Evolutionary conservation across 2,113 vertebrate genomes (phyloP), one percentile per base, ranked within the genome.

Genomic region (Cariama cristata): DNA sequence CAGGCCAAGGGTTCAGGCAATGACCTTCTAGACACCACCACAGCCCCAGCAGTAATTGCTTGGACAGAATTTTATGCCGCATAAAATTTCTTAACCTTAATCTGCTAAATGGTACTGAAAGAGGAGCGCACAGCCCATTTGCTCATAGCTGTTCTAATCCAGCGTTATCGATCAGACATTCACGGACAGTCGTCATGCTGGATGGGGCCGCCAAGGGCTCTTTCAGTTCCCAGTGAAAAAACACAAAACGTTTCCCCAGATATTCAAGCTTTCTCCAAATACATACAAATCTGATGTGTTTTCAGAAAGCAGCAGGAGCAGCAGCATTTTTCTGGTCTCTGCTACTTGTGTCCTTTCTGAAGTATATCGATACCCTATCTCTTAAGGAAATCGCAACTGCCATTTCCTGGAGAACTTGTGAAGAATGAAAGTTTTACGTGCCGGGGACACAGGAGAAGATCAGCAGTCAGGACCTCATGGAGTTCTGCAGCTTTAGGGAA

Each of bases 111-210:
- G 30, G 33, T 52, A 56, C 19, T 32, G 67, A 45, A 47, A 68
- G 73, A 93, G 42, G 38, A 87, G 72, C 9, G 28, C 40, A 19
- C n/a, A 88, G 12, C 32, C 40, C 60, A n/a, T 5, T 18, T 47
- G 27, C 16, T 38, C 33, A 32, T 2, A 45, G 35, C 19, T 88
- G 19, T 33, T 80, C 45, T 66, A 76, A 62, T 7, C 24, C 59
- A 71, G 28, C 0, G 0, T 42, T 76, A 71, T 14, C 5, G 1
- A 27, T 53, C 42, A 75, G 59, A 47, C 6, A 30, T 20, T 80
- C 67, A 69, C 32, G 38, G 55, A 47, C 10, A 4, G 2, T 10
- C 5, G 0, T 8, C 40, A 12, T 1, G 2, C 40, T 80, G 16
- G 44, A 18, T 28, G 27, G 17, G 30, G 26, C 7, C 77, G 20